A percentile compares a stretch with the other conserved stretches of the same genome.
Evolutionary conservation across 92 coral and sea anemone species (phyloP).

Genomic region (Phymanthus crucifer): DNA sequence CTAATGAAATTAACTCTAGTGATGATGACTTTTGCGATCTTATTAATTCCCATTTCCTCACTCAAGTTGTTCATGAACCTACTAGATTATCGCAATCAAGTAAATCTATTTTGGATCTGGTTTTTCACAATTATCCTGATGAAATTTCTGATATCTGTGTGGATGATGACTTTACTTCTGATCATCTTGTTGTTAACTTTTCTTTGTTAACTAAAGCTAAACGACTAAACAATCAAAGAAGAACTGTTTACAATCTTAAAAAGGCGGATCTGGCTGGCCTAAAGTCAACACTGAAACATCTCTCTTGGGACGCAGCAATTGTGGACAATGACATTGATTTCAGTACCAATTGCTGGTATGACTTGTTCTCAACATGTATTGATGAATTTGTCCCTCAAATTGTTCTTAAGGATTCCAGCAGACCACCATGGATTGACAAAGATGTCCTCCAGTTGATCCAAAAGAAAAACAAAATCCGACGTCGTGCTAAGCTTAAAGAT

Average conservation of each 20-base stretch:
- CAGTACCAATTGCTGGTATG: background rate
- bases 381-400: constrained; percentile 42
- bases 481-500: constrained; percentile 32
- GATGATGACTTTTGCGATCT: too few relatives aligned
- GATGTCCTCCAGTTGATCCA: constrained; percentile 32
- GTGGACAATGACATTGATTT: background rate
- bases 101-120: constrained; percentile 18
- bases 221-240: background rate
- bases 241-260: background rate
- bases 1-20: too few relatives aligned
- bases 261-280: background rate
- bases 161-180: constrained; percentile 25
- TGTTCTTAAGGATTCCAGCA: constrained; percentile 27
- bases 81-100: constrained; percentile 10
- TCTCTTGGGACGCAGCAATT: background rate
- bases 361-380: constrained; percentile 12
- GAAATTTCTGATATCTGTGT: constrained; percentile 23
- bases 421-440: constrained; percentile 49
- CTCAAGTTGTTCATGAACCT: too few relatives aligned
- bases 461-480: constrained; percentile 46
- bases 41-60: too few relatives aligned
- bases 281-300: background rate
- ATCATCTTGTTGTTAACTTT: constrained; percentile 9
- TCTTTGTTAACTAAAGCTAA: background rate
- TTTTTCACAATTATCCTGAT: background rate